phyloP scores from a whole-genome alignment of 2,797 vertebrate genomes.

The Vespertilio murinus region DNA sequence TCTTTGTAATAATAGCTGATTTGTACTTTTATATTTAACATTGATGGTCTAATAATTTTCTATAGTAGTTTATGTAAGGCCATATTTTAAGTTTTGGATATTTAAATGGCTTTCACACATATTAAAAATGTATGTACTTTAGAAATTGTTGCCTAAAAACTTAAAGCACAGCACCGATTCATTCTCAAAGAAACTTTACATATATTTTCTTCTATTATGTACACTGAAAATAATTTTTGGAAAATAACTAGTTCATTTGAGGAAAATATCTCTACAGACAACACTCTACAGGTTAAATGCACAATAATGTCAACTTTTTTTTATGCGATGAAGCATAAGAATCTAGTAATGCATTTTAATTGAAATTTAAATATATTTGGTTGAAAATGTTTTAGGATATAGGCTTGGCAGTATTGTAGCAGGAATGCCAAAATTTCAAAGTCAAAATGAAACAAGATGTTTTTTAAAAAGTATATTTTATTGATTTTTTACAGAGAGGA shows the following conservation, averaged over 20 bases:
- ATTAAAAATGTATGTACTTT: background rate
- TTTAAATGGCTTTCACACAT: background rate
- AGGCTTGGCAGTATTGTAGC: background rate
- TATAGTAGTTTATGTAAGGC: background rate
- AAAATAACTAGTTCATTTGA: background rate
- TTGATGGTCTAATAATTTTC: background rate
- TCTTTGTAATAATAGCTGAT: background rate
- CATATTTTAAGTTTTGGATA: background rate
- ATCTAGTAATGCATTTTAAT: background rate
- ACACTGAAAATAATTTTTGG: background rate
- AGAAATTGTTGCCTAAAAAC: background rate
- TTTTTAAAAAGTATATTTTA: too few species aligned
- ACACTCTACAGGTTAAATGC: background rate
- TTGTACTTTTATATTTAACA: background rate
- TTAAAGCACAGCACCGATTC: background rate
- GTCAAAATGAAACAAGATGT: background rate
- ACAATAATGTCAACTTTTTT: background rate
- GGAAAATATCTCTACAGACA: background rate
- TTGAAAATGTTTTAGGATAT: background rate
- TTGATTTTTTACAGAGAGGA: too few species aligned
- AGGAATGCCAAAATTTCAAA: background rate
- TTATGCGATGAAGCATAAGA: background rate
- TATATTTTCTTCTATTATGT: background rate
- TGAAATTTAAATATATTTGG: background rate
- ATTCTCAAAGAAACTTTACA: background rate